These are phyloP conservation scores for Luperina testacea DNA, from an alignment of 2,888 invertebrate genomes.

Conservation along the genomic window DNA sequence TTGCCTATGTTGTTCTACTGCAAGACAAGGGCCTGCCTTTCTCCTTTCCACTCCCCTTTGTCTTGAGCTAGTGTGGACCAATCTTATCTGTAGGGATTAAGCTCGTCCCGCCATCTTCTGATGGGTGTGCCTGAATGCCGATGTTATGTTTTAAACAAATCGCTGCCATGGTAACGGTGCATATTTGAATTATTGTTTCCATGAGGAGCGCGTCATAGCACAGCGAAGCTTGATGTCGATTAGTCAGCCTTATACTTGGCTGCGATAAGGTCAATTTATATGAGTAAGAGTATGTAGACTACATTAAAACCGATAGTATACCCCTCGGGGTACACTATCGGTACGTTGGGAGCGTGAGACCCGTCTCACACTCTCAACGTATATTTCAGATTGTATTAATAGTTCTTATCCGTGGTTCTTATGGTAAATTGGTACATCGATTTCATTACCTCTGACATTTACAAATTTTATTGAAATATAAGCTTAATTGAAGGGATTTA, in stretches of 20 bases:
- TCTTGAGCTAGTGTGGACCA: no score
- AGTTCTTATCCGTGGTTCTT: slow-evolving; percentile 24
- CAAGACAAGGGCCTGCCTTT: no score
- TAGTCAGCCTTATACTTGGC: slow-evolving; percentile 65
- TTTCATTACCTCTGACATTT: slow-evolving; percentile 13
- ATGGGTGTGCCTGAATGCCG: no score
- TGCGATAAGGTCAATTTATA: slow-evolving; percentile 78
- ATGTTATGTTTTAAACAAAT: neutral
- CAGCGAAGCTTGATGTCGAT: neutral
- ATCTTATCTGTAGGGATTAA: no score
- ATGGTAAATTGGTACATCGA: slow-evolving; percentile 37
- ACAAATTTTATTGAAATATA: slow-evolving; percentile 23
- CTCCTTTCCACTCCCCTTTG: no score
- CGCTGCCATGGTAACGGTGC: neutral
- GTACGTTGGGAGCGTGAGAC: no score
- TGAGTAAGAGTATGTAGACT: slow-evolving; percentile 59
- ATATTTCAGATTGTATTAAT: slow-evolving; percentile 54
- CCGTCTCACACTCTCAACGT: slow-evolving; percentile 32
- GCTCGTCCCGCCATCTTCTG: no score
- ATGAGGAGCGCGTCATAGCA: neutral
- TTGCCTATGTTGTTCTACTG: no score
- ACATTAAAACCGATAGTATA: slow-evolving; percentile 68
- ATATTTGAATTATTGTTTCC: neutral
- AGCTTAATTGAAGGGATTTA: neutral
- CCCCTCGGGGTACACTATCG: neutral